Evolutionary conservation across 1,140 invertebrate genomes (phyloP).

Genomic region (Berghia stephanieae): DNA sequence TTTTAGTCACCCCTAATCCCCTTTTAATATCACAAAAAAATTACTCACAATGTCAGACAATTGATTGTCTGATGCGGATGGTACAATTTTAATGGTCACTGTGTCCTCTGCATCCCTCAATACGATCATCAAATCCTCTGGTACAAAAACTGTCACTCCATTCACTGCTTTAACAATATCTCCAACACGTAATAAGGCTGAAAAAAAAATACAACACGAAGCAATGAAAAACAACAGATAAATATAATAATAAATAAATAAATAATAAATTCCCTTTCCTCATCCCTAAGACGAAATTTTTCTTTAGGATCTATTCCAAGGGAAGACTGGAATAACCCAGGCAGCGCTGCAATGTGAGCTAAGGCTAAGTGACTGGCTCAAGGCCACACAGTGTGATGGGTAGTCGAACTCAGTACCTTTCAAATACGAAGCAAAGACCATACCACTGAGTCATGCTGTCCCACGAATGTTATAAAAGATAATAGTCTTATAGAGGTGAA

Average conservation of each 20-base stretch:
- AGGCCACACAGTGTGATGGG: too few species aligned
- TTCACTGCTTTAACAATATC: conserved; percentile 94
- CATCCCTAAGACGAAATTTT: too few species aligned
- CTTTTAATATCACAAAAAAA: background rate
- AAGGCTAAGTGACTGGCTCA: too few species aligned
- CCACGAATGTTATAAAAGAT: too few species aligned
- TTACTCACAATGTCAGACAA: conserved; percentile 25
- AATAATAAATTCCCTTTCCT: background rate
- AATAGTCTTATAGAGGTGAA: too few species aligned
- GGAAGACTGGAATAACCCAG: too few species aligned
- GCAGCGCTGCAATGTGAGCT: too few species aligned
- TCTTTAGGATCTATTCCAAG: too few species aligned
- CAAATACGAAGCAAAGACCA: too few species aligned
- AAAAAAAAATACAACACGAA: background rate
- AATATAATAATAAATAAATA: background rate
- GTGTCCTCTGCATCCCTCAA: conserved; percentile 83
- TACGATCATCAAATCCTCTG: conserved; percentile 88
- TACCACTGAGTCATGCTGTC: too few species aligned
- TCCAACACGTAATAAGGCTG: conserved; percentile 86
- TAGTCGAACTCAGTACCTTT: too few species aligned
- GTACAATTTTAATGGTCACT: conserved; percentile 86
- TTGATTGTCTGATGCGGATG: conserved; percentile 65
- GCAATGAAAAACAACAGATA: background rate
- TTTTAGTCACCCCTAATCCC: background rate
- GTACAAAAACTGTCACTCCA: conserved; percentile 80